Base-by-base conservation (phyloP, 1,140 invertebrate genomes). In the Acromyrmex echinatior region DNA sequence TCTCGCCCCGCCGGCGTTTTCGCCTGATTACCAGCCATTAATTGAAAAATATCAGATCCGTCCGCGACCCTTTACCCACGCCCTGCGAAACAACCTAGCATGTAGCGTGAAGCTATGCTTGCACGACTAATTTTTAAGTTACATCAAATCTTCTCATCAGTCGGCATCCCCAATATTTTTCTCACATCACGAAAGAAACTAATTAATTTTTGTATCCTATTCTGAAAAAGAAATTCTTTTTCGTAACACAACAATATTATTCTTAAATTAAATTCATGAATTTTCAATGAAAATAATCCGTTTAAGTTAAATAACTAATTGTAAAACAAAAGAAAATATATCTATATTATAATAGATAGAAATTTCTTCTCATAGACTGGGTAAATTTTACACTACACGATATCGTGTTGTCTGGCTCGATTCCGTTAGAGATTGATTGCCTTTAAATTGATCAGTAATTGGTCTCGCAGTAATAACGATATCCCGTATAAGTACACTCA, bases 341-440 rank as follows among this genome's bases (percentile, higher is more conserved):
- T 76, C 53, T 35, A 3, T 6, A 21, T 6, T 4, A 4, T 56
- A 76, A 58, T 76, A 35, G 5, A 31, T 21, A 35, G 53, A 76
- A 21, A 35, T 58, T 79, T 49, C 62, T 49, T 31, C n/a, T 79
- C 6, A 18, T 51, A 79, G 25, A 49, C n/a, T 63, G 7, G 45
- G 28, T 18, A 79, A 49, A 51, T 79, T 66, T 79, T 10, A 76
- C 56, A 18, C 45, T 66, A 35, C 28, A 14, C 25, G 39, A 12
- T 66, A 25, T 51, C 62, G 35, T 66, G 77, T 79, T 66, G 39
- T 16, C 60, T n/a, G 39, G 35, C 77, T 79, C 77, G 60, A 66
- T 79, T 79, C 77, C 77, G 77, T 79, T 79, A 79, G 78, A 68
- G 78, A 80, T 80, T 80, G 78, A 80, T 70, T 70, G 31, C 31